Base-by-base conservation (phyloP, 2,797 vertebrate genomes). In the Mycteria americana region DNA sequence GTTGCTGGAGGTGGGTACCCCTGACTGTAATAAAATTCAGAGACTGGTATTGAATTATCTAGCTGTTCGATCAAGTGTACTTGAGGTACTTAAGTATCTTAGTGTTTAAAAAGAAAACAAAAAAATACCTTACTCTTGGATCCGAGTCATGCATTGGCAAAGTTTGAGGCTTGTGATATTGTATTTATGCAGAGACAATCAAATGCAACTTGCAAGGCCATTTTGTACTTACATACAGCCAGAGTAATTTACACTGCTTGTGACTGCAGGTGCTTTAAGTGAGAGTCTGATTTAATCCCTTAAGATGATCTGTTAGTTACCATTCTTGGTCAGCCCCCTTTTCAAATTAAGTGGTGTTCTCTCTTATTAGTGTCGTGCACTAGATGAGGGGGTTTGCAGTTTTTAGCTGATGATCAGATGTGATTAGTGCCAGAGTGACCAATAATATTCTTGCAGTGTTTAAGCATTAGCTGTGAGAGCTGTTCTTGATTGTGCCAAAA, bases 61-160 rank as follows among this genome's bases (percentile, higher is more conserved):
- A 25, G 18, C 43, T 79, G 57, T 35, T 59, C 0, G 1, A 33
- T 75, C 27, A 59, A 39, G 27, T 72, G 43, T 21, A 27, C 25
- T 56, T 79, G 35, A 88, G 19, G 45, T 72, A 39, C 24, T 75
- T 24, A 7, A 35, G 9, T 25, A 33, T 63, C 23, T 57, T 70
- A 5, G 18, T 35, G 8, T 60, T 88, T 48, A 30, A 50, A 75
- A 90, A 59, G 3, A 50, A 21, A 41, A 63, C 6, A 41, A 57
- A 59, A 13, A 63, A 37, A 30, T 7, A 16, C 11, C 33, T n/a
- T 57, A 13, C 12, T 65, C 53, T 3, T 51, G 22, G 4, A 10
- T 63, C 41, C 0, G 27, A 72, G 41, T 65, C 23, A 7, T 13
- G 51, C 1, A 0, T 16, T 43, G 27, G 17, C 48, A 13, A 54